Evolutionary conservation across 1,140 invertebrate genomes (phyloP).

Genomic region (Campoletis sonorensis): DNA sequence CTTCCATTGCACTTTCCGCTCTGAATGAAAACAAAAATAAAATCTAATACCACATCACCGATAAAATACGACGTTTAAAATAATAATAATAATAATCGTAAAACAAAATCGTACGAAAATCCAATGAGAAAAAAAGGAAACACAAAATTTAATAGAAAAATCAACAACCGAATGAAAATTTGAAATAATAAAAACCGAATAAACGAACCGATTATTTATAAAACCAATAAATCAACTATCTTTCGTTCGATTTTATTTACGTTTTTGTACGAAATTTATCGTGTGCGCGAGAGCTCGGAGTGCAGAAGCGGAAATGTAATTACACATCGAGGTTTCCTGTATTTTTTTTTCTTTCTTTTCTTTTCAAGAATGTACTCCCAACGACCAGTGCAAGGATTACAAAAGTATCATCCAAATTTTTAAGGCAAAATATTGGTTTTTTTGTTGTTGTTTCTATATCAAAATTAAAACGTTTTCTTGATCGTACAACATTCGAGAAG

Average conservation of each 20-base stretch:
- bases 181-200: background rate
- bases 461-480: too few species aligned
- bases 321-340: background rate
- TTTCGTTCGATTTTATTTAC: background rate
- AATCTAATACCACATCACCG: conserved; percentile 54
- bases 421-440: too few species aligned
- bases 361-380: too few species aligned
- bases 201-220: background rate
- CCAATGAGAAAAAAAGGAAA: too few species aligned
- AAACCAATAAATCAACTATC: too few species aligned
- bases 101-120: too few species aligned
- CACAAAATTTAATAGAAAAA: background rate
- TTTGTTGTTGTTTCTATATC: too few species aligned
- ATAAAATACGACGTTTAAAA: conserved; percentile 37
- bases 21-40: conserved; percentile 65
- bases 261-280: background rate
- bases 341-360: background rate
- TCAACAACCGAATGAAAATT: background rate
- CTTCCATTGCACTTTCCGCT: conserved; percentile 71
- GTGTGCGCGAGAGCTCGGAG: conserved; percentile 5
- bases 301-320: conserved; percentile 22
- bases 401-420: background rate
- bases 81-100: too few species aligned
- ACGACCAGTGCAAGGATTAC: too few species aligned
- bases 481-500: too few species aligned